Percentiles rank a stretch among this genome's conserved stretches.
Evolutionary conservation across 2,113 vertebrate genomes (phyloP).

Genomic region (Spizaetus ornatus): DNA sequence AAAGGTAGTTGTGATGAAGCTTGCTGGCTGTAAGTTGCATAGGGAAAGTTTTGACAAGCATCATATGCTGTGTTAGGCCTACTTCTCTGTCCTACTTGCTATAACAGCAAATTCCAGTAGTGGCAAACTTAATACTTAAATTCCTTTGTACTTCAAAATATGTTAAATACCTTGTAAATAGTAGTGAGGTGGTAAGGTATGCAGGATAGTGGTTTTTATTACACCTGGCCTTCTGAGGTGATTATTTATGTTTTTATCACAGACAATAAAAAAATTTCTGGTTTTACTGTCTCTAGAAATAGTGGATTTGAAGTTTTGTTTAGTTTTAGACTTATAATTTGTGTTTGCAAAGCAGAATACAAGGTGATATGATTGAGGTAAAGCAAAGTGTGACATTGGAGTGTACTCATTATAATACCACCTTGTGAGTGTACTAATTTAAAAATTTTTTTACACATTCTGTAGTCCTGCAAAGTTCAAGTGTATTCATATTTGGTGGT

Average conservation of each 20-base stretch:
- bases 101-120: not conserved
- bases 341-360: not conserved
- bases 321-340: not conserved
- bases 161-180: slow-evolving; percentile 28
- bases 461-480: not conserved
- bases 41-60: slow-evolving; percentile 11
- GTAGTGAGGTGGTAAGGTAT: not conserved
- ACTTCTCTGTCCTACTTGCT: not conserved
- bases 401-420: not conserved
- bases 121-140: not conserved
- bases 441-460: not conserved
- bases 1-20: not conserved
- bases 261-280: not conserved
- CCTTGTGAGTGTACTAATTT: not conserved
- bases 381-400: not conserved
- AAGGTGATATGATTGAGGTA: not conserved
- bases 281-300: not conserved
- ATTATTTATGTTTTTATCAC: not conserved
- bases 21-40: not conserved
- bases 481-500: not conserved
- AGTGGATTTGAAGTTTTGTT: not conserved
- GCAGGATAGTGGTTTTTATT: not conserved
- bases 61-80: not conserved
- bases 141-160: not conserved
- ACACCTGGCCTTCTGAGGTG: not conserved